These are phyloP conservation scores for Deroplatys truncata DNA, from an alignment of 2,888 invertebrate genomes.

Conservation along the genomic window DNA sequence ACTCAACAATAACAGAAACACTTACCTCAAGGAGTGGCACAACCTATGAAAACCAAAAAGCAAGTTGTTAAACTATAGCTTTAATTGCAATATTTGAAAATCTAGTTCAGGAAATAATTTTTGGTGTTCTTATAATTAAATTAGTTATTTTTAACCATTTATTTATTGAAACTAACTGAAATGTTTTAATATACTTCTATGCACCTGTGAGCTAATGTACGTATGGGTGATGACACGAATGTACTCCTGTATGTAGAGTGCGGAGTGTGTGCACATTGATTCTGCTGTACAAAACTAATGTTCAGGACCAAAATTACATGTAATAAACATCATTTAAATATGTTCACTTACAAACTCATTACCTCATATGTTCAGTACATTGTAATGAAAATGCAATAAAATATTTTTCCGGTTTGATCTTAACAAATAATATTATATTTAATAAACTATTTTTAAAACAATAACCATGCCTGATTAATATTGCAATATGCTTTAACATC, in stretches of 20 bases:
- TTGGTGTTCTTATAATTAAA: not conserved
- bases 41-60: not conserved
- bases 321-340: not conserved
- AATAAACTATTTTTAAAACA: not conserved
- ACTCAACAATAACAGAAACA: not conserved
- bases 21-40: not conserved
- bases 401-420: not conserved
- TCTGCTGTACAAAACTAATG: constrained; percentile 9
- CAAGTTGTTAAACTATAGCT: not conserved
- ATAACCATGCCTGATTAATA: not conserved
- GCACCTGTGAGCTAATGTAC: not conserved
- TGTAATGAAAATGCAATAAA: not conserved
- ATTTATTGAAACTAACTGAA: not conserved
- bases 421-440: not conserved
- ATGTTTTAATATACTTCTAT: not conserved
- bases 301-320: constrained; percentile 13
- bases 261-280: not conserved
- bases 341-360: not conserved
- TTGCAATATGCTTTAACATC: not conserved
- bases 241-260: constrained; percentile 1
- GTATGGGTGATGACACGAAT: constrained; percentile 1
- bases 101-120: not conserved
- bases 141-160: not conserved
- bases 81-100: not conserved
- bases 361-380: not conserved